Base-by-base conservation (phyloP, 1,140 invertebrate species). In the Pseudomyrmex sp. region DNA sequence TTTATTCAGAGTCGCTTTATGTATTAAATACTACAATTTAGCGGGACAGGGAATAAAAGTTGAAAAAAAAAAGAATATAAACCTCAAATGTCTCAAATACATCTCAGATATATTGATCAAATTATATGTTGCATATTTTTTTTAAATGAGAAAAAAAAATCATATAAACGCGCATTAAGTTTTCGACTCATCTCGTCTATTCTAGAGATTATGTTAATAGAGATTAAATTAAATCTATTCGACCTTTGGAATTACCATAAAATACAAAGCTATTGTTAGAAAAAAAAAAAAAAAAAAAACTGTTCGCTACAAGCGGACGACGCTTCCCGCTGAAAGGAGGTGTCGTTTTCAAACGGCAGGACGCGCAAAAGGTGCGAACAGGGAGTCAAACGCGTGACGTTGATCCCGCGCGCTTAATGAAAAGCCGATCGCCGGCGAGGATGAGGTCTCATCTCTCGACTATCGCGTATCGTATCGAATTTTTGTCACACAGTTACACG, bases 381-480 rank as follows among this genome's bases (percentile, higher is more conserved):
- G 66, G 44, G 35, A 35, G 66, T 80, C 76, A 70, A 70, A 35
- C 66, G 20, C 46, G 48, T 26, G 76, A 52, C 63, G 26, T 15
- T n/a, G 66, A 80, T 80, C 66, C 23, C 23, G 72, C 74, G 61
- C 82, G 70, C 69, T 74, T 80, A 84, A 88, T 84, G 74, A 80
- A 77, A 84, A 86, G 46, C 54, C 15, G 73, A 84, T 84, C 66
- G 50, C 12, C 44, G 35, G 0, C 66, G 26, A 59, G 44, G 20
- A 70, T 12, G 59, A n/a, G 61, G 58, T 5, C 62, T 59, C 66
- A 48, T 79, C 61, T 59, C 50, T n/a, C 13, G 35, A 35, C 35
- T 35, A 35, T 35, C 20, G 18, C 35, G 48, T 46, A 35, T 73
- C 83, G 83, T 88, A 83, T 88, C 69, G 83, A 88, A 88, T 88